These are phyloP conservation scores for Gymnarchus niloticus DNA, from an alignment of 2,113 vertebrate species.

Conservation along the genomic window DNA sequence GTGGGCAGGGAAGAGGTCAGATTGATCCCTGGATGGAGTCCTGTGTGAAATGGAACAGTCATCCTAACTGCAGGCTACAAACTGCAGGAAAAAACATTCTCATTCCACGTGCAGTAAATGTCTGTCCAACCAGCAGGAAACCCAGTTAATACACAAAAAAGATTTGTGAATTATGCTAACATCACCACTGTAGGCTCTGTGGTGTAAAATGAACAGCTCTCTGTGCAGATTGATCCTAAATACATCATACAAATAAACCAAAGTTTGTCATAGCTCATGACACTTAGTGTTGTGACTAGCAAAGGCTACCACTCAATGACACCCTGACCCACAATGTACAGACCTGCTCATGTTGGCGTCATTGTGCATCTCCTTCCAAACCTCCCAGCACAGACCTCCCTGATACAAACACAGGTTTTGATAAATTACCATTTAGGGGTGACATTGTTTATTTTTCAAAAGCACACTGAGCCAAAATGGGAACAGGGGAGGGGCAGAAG, in stretches of 20 bases:
- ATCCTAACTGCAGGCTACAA: neutral
- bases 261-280: constrained; percentile 13
- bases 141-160: too few species aligned
- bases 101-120: neutral
- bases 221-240: constrained; percentile 14
- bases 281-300: constrained; percentile 17
- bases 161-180: neutral
- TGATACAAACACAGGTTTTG: neutral
- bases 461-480: neutral
- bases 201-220: neutral
- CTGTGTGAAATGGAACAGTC: neutral
- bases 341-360: neutral
- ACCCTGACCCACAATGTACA: neutral
- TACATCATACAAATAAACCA: constrained; percentile 18
- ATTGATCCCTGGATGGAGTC: neutral
- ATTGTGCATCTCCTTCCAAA: neutral
- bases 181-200: neutral
- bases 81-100: neutral
- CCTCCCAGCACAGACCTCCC: neutral
- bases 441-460: neutral
- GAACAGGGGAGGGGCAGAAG: neutral
- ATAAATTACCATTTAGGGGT: neutral
- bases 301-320: constrained; percentile 5
- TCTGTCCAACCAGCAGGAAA: neutral
- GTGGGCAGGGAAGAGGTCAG: neutral